These are phyloP conservation scores for Mesoligia furuncula DNA, from an alignment of 2,888 invertebrate species.

Conservation along the genomic window DNA sequence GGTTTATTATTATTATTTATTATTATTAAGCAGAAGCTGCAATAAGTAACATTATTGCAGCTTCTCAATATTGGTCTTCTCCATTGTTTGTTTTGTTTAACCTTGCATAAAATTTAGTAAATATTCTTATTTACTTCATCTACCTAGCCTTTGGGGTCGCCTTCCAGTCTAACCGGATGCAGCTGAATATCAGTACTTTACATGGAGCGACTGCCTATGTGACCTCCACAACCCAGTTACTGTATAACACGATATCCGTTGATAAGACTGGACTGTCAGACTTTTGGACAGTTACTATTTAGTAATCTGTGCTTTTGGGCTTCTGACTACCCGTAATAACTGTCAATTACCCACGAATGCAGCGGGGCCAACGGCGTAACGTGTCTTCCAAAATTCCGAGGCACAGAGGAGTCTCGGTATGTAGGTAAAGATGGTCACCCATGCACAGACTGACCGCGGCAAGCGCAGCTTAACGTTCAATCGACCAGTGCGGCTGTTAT, in stretches of 20 bases:
- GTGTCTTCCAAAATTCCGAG: background rate
- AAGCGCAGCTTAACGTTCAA: background rate
- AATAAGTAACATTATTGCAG: constrained; percentile 13
- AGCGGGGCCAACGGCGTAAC: background rate
- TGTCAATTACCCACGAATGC: background rate
- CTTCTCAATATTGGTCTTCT: constrained; percentile 2
- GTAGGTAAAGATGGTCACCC: background rate
- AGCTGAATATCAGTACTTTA: too few relatives aligned
- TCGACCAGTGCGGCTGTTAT: background rate
- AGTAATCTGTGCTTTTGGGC: too few relatives aligned
- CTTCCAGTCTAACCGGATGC: too few relatives aligned
- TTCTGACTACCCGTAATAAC: background rate
- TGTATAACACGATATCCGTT: background rate
- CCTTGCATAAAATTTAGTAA: too few relatives aligned
- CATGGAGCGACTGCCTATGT: too few relatives aligned
- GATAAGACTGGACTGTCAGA: background rate
- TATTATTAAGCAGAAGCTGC: too few relatives aligned
- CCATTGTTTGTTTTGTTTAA: constrained; percentile 1
- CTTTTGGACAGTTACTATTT: too few relatives aligned
- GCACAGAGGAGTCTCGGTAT: background rate
- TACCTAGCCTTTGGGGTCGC: too few relatives aligned
- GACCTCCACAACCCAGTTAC: background rate
- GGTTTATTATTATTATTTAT: too few relatives aligned
- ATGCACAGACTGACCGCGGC: background rate
- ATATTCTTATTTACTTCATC: too few relatives aligned